Conservation (phyloP, 37 sponge, comb jelly and placozoan species). For the Geodia barretti region DNA sequence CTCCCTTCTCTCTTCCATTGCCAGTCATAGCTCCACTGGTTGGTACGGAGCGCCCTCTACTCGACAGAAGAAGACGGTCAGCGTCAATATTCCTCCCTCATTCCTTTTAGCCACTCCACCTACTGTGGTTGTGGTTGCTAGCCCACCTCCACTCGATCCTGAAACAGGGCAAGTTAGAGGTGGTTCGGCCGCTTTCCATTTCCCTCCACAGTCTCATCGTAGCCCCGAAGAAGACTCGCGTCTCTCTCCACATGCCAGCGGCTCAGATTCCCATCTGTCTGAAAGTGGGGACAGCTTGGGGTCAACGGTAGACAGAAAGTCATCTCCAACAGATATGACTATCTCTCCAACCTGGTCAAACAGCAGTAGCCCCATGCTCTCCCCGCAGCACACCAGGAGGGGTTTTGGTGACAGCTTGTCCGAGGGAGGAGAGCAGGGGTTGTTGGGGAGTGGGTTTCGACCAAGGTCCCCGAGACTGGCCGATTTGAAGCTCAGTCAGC, state of each 20-base stretch:
- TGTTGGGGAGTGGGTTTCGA: too few relatives aligned
- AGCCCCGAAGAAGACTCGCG: neutral
- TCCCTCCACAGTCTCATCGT: too few relatives aligned
- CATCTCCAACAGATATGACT: neutral
- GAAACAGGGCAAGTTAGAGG: neutral
- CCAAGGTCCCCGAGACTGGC: neutral
- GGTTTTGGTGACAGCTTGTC: too few relatives aligned
- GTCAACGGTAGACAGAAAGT: neutral
- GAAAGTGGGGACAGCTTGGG: neutral
- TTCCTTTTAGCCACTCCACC: neutral
- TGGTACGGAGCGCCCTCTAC: constrained; percentile 48
- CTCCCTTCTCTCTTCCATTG: constrained; percentile 18
- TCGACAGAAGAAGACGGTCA: constrained; percentile 19
- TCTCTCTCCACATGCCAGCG: neutral
- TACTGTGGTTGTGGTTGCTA: constrained; percentile 21
- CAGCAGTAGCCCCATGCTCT: neutral
- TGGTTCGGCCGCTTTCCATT: neutral
- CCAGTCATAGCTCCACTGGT: constrained; percentile 19
- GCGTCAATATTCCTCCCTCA: neutral
- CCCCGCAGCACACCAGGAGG: neutral
- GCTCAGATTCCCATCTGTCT: neutral
- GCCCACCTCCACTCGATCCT: constrained; percentile 4
- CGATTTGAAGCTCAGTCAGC: neutral
- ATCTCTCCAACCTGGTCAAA: neutral
- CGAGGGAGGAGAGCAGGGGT: too few relatives aligned